phyloP scores from a whole-genome alignment of 2,113 vertebrate species.

The Anseranas semipalmata region DNA sequence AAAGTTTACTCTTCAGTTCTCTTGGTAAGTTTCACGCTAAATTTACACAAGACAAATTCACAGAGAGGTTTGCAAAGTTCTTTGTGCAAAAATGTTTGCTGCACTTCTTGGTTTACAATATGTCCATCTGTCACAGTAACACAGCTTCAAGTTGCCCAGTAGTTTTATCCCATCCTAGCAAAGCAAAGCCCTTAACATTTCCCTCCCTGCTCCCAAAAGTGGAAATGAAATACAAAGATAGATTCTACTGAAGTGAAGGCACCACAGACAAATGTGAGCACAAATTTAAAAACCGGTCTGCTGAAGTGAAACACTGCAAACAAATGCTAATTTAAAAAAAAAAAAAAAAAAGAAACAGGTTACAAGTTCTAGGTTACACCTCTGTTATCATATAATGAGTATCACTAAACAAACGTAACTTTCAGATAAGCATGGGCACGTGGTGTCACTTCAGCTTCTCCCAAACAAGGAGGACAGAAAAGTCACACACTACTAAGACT shows the following conservation, averaged over 20 bases:
- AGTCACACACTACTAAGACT: not conserved
- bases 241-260: not conserved
- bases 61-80: not conserved
- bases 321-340: no score
- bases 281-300: no score
- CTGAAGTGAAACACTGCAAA: no score
- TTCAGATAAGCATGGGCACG: not conserved
- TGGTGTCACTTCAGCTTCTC: not conserved
- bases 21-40: not conserved
- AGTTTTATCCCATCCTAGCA: not conserved
- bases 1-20: not conserved
- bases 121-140: not conserved
- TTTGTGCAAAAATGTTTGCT: not conserved
- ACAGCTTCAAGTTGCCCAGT: not conserved
- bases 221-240: not conserved
- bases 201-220: not conserved
- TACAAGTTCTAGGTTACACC: not conserved
- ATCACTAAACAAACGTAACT: not conserved
- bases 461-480: not conserved
- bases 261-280: not conserved
- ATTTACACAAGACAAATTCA: not conserved
- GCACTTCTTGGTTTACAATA: not conserved
- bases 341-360: not conserved
- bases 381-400: not conserved
- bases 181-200: not conserved